A percentile compares a stretch with the other conserved stretches of the same genome.
Conservation (phyloP, 2,797 vertebrate genomes). For the Loriculus beryllinus region DNA sequence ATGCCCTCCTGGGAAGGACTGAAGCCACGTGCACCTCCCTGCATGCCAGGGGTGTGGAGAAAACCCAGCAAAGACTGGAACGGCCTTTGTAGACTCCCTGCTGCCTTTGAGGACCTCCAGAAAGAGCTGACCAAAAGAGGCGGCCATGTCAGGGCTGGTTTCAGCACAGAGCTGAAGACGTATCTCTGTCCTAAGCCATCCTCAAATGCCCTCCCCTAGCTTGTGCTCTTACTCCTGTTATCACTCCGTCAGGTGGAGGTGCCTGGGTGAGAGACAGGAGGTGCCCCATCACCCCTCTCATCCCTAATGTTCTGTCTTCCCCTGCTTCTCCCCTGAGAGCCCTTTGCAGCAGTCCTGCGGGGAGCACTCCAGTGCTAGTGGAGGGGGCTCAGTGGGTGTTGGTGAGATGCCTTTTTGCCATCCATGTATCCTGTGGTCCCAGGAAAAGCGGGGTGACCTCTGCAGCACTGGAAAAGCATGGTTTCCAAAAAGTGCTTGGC, state of each 20-base stretch:
- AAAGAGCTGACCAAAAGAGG: background rate
- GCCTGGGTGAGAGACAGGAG: background rate
- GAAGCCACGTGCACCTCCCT: background rate
- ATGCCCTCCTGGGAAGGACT: background rate
- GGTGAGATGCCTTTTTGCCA: background rate
- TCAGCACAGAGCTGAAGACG: accelerated
- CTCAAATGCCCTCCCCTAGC: background rate
- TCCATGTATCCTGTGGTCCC: accelerated
- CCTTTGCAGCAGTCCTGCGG: background rate
- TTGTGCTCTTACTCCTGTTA: background rate
- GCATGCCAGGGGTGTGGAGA: background rate
- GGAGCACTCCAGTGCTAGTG: background rate
- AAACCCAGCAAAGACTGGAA: background rate
- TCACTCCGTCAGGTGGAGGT: background rate
- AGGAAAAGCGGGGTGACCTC: background rate
- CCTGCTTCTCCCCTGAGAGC: background rate
- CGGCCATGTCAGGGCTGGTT: accelerated
- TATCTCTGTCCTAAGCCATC: background rate
- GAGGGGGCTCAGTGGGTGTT: accelerated
- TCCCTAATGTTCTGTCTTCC: background rate
- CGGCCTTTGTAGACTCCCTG: background rate
- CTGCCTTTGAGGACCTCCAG: background rate
- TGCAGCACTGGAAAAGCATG: background rate
- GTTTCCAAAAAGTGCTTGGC: background rate
- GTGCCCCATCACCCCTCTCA: too few species aligned